Conservation (phyloP, 2,888 invertebrate species). For the Listrodromus nycthemerus region DNA sequence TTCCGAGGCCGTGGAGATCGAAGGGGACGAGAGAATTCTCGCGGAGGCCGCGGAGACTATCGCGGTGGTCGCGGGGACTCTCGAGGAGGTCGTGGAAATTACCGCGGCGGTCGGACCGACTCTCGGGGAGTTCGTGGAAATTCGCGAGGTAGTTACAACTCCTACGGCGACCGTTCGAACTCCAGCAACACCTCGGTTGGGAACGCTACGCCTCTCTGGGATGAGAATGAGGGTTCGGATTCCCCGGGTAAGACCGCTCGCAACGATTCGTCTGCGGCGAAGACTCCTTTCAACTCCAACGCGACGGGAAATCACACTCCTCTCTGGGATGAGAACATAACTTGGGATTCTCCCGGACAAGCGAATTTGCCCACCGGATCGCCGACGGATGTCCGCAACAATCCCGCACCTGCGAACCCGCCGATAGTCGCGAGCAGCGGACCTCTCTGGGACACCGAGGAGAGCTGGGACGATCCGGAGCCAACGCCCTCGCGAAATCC, state of each 20-base stretch:
- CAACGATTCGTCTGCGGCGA: not conserved
- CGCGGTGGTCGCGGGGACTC: slow-evolving; percentile 6
- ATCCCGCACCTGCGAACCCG: not conserved
- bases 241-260: slow-evolving; percentile 4
- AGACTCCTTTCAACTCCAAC: not conserved
- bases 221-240: slow-evolving; percentile 40
- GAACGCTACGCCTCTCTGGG: slow-evolving; percentile 50
- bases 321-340: slow-evolving; percentile 29
- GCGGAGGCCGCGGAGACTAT: not conserved
- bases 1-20: slow-evolving; percentile 26
- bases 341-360: slow-evolving; percentile 5
- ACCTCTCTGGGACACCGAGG: not conserved
- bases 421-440: not conserved
- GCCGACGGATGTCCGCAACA: not conserved
- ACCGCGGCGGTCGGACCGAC: slow-evolving; percentile 3
- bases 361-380: slow-evolving; percentile 2
- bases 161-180: not conserved
- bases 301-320: slow-evolving; percentile 1
- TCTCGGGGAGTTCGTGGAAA: not conserved
- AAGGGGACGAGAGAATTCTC: slow-evolving; percentile 16
- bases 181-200: not conserved
- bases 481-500: not conserved
- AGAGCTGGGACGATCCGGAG: slow-evolving; percentile 6
- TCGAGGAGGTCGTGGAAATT: slow-evolving; percentile 17
- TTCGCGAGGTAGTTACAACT: not conserved